Base-by-base conservation (phyloP, 2,888 invertebrate species). In the Morpho helenor region DNA sequence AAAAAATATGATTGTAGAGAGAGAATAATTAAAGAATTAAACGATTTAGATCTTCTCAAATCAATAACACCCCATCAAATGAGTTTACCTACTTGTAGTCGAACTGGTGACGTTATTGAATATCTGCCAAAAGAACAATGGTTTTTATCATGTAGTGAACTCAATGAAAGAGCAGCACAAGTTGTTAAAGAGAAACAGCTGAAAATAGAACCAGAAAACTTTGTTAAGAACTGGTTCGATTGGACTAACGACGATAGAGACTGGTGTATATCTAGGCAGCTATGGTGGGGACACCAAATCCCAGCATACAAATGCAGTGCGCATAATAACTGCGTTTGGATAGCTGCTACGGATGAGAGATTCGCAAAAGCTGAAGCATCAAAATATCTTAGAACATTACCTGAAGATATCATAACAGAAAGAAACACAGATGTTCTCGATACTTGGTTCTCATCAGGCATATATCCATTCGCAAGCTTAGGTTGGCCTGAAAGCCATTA, bases 201-300 rank as follows among this genome's bases (percentile, higher is more conserved):
- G 42, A 92, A 91, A 63, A 93, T 98, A 52, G 86, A 93, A 68
- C 98, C 98, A 0, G 87, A 92, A 5, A 93, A 92, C 69, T 95
- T 94, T 66, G 87, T 93, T 50, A 92, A 93, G 69, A 91, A 93
- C 9, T 98, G 97, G 97, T 84, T 92, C 53, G 92, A 95, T 63
- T 98, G 97, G 96, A 92, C 97, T 52, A 88, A 86, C 39, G 94
- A 93, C 45, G 87, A 91, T 55, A 94, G 95, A 65, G 98, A 98
- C 77, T 99, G 99, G 99, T 99, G 98, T 78, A 94, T 99, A 57
- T 99, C 99, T 0, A 92, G 99, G 57, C 99, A 99, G 80, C 87
- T 99, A 39, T 97, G 97, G 96, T 99, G 99, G 99, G 99, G 99
- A 0, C 99, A 99, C 82, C 93, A 94, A 70, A 95, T 99, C 69